Base-by-base conservation (phyloP, 2,888 invertebrate species). In the Frankliniella fusca region DNA sequence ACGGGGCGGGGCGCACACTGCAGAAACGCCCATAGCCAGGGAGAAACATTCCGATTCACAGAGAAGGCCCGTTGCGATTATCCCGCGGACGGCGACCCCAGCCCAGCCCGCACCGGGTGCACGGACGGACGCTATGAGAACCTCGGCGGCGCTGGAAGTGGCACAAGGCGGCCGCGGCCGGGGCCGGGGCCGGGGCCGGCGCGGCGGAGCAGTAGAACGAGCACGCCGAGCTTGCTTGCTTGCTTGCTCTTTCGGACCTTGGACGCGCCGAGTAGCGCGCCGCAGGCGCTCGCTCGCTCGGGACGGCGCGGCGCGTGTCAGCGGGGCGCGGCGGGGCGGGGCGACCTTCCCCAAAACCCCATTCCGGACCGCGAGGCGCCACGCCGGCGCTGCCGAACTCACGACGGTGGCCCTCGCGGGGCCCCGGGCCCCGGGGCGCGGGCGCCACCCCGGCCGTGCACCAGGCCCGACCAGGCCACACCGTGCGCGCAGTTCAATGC, bases 331-430 rank as follows among this genome's bases (percentile, higher is more conserved):
- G 18, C 61, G 18, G 12, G 20, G n/a, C 61, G n/a, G 61, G 61
- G 61, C 61, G 61, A 61, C 61, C 61, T 61, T 61, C 61, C 61
- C 61, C 61, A 61, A 61, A 61, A 61, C 61, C 61, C 61, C 61
- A 61, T 61, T 61, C 61, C 61, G 38, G 38, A 38, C 38, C 38
- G 38, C 38, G 38, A 2, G 38, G 38, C 3, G n/a, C n/a, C n/a
- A 38, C 38, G 38, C 38, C 38, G 38, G 3, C 38, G 5, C 38
- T 5, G 38, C 38, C 38, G 38, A 2, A 5, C 38, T 38, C 38
- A 38, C 38, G 38, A 38, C 38, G 38, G 38, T 38, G 38, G 38
- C 2, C 38, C 38, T 5, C 38, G 38, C 38, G 38, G 3, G 38
- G n/a, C n/a, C n/a, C n/a, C n/a, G n/a, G n/a, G n/a, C n/a, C 38